Evolutionary conservation across 2,888 invertebrate genomes (phyloP).

Genomic region (Lampropteryx suffumata): DNA sequence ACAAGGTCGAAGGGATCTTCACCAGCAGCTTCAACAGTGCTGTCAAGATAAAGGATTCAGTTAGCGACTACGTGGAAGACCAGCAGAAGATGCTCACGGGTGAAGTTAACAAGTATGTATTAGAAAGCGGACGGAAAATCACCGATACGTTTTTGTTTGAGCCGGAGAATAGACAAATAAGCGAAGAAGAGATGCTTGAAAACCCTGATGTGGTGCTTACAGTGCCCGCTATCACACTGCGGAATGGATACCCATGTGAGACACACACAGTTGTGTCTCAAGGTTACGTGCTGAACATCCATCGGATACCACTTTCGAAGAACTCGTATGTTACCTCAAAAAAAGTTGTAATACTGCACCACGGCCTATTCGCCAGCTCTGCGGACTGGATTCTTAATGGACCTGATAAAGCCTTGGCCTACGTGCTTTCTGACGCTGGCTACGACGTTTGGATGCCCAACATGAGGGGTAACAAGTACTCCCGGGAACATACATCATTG

Average conservation of each 20-base stretch:
- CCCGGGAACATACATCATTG: conserved; percentile 83
- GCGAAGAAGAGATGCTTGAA: conserved; percentile 43
- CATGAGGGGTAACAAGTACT: conserved; percentile 90
- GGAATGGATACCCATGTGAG: conserved; percentile 87
- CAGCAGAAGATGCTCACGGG: conserved; percentile 54
- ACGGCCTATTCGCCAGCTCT: conserved; percentile 90
- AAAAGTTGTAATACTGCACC: conserved; percentile 86
- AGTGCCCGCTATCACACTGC: conserved; percentile 63
- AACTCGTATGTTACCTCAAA: conserved; percentile 46
- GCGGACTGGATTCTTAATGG: conserved; percentile 90
- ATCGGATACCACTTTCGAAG: conserved; percentile 87
- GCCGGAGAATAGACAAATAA: conserved; percentile 36
- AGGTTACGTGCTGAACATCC: conserved; percentile 91
- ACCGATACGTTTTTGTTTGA: conserved; percentile 53
- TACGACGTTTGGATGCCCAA: conserved; percentile 94
- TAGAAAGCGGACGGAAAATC: conserved; percentile 51
- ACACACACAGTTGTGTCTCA: conserved; percentile 89
- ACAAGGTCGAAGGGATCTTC: conserved; percentile 51
- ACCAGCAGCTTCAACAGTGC: conserved; percentile 39
- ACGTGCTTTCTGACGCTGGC: conserved; percentile 85
- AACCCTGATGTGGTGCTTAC: conserved; percentile 62
- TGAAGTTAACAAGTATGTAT: conserved; percentile 56
- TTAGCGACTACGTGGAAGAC: conserved; percentile 56
- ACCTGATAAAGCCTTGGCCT: conserved; percentile 85
- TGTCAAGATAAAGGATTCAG: conserved; percentile 49